Base-by-base conservation (phyloP, 2,113 vertebrate genomes). In the Pyrgilauda ruficollis region DNA sequence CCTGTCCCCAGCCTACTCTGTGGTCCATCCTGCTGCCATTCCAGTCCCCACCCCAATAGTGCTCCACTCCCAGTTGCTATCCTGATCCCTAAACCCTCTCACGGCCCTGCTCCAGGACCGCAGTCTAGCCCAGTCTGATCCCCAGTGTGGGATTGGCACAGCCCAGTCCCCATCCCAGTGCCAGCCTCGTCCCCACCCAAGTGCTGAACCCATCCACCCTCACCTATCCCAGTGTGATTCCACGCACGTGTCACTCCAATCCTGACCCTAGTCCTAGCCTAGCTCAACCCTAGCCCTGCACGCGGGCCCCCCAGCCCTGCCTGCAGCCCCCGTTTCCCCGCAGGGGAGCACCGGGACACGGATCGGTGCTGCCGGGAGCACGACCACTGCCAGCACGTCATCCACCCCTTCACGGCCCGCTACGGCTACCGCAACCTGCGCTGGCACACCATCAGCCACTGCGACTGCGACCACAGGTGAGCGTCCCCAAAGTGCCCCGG, bases 301-400 rank as follows among this genome's bases (percentile, higher is more conserved):
- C 0, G n/a, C 2, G 11, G 28, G 8, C 18, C 44, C 35, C 47
- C 16, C 67, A 62, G 47, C 28, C 49, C 50, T 20, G 10, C 75
- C 58, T 27, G 31, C 2, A 41, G 8, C 43, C 81, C 1, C 2
- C 8, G 1, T 52, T 59, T 50, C 16, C 37, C 15, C 20, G 27
- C 94, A 99, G 99, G 99, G n/a, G 98, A 99, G 13, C 98, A 98
- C 89, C 96, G 82, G 49, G 98, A 98, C 84, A 98, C 98, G 0
- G 99, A 99, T 81, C 97, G 96, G 43, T 99, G 99, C 97, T 99
- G 99, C 97, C 98, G 99, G 52, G 98, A 97, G 21, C 99, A 99
- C 2, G 99, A 99, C 91, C 98, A 99, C 94, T 99, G 99, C 70
- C 97, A 98, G 46, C 97, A 99, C 9, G 97, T 99, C 97, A 99